These are phyloP conservation scores for Muscidifurax raptorellus DNA, from an alignment of 1,140 invertebrate genomes.

Conservation along the genomic window DNA sequence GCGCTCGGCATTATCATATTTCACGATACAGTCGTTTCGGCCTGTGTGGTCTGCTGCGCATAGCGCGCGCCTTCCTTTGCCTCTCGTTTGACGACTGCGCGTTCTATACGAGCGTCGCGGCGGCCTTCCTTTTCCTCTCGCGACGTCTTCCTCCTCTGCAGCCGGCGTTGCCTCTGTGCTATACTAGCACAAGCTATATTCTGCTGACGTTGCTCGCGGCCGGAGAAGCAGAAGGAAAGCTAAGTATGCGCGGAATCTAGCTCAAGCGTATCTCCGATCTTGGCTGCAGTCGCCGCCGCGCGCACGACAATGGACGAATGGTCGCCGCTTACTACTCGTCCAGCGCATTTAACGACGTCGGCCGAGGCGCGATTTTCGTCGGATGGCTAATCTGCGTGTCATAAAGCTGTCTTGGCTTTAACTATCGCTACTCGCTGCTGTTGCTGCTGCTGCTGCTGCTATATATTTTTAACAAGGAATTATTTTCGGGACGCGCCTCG, in stretches of 20 bases:
- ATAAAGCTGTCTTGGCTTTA: conserved; percentile 28
- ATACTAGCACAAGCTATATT: not conserved
- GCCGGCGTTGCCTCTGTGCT: not conserved
- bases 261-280: conserved; percentile 1
- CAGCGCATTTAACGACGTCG: not conserved
- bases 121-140: conserved; percentile 87
- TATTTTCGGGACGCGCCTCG: too few species aligned
- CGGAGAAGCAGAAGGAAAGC: too few species aligned
- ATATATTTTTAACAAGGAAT: too few species aligned
- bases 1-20: conserved; percentile 67
- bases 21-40: conserved; percentile 67
- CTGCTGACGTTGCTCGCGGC: too few species aligned
- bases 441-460: not conserved
- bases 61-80: not conserved
- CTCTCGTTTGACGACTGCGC: conserved; percentile 58
- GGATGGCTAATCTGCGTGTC: conserved; percentile 33
- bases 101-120: conserved; percentile 21
- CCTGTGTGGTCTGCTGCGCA: conserved; percentile 35
- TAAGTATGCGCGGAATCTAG: not conserved
- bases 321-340: not conserved
- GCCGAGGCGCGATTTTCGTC: not conserved
- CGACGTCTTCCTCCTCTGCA: conserved; percentile 79
- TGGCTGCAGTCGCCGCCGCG: conserved; percentile 87
- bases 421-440: conserved; percentile 11
- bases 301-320: conserved; percentile 48